Evolutionary conservation across 1,140 invertebrate genomes (phyloP), one percentile per base, ranked within the genome.

Genomic region (Aphaenogaster floridana): DNA sequence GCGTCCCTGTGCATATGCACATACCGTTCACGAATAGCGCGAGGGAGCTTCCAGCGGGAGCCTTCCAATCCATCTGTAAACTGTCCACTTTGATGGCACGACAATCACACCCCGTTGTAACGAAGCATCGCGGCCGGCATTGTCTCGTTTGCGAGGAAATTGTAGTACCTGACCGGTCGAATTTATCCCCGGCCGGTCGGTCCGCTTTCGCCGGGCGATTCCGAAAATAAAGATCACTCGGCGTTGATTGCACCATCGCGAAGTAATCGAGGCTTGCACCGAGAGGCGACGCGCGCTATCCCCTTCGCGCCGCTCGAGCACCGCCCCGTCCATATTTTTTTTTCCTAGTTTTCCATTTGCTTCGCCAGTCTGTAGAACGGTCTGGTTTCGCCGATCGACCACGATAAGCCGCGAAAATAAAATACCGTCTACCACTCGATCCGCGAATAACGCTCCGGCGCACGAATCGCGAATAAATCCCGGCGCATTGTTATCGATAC

Each of bases 61-160:
- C 76, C 91, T 91, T 93, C 92, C 93, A 93, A 94, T 94, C 92
- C 93, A 94, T 95, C 94, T 94, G 94, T 95, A 94, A 95, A 94
- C 94, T 94, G 94, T 94, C 94, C 93, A 95, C 94, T 95, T 95
- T 94, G 94, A 95, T 95, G 92, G 93, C 91, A 93, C 93, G 94
- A 95, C 94, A 95, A 95, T 95, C 94, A 93, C 94, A 93, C 93
- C 81, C 92, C 89, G 93, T 91, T 94, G 94, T 94, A 94, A 95
- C 94, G 92, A 94, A 94, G 89, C 92, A 89, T 88, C 85, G 88
- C 87, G 84, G 81, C 90, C 2, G 87, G 92, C 89, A 94, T 94
- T 94, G 93, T 94, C 92, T 94, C 94, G 92, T 90, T 92, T 90
- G 91, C 90, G 90, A 74, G 86, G 91, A 92, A 94, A 94, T 94